Conservation (phyloP, 1,140 invertebrate genomes). For the Habropoda laboriosa region DNA sequence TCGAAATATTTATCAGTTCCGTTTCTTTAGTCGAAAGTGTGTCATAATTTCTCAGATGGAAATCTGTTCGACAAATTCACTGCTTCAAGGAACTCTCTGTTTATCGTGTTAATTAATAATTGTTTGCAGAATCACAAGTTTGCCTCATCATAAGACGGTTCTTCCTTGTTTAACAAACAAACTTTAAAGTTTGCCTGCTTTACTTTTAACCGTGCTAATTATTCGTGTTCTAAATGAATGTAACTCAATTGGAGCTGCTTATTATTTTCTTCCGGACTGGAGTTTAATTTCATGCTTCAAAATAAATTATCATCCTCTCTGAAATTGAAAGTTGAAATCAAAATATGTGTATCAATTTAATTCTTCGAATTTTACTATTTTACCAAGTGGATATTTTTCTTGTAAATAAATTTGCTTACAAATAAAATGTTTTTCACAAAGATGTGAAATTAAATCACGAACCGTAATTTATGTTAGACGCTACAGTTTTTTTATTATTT, state of each 20-base stretch:
- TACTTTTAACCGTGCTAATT: not conserved
- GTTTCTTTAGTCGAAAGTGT: not conserved
- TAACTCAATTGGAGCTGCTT: constrained; percentile 16
- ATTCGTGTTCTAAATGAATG: constrained; percentile 7
- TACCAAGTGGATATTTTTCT: too few species aligned
- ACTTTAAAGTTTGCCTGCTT: not conserved
- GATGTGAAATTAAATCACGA: too few species aligned
- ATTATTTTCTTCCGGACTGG: not conserved
- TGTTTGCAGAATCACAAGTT: not conserved
- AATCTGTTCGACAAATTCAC: constrained; percentile 1
- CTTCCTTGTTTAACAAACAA: not conserved
- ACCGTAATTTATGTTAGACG: too few species aligned
- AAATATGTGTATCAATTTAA: too few species aligned
- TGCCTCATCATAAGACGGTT: not conserved
- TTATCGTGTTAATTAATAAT: constrained; percentile 16
- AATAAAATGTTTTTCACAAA: too few species aligned
- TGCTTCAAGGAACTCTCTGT: not conserved
- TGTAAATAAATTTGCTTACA: too few species aligned
- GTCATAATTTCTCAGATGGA: not conserved
- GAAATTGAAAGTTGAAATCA: too few species aligned
- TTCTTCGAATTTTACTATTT: too few species aligned
- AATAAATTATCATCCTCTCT: not conserved
- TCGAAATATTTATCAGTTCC: not conserved
- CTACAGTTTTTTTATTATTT: too few species aligned
- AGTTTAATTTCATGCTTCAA: not conserved